Evolutionary conservation across 2,888 invertebrate genomes (phyloP).

Genomic region (Sycophila texana): DNA sequence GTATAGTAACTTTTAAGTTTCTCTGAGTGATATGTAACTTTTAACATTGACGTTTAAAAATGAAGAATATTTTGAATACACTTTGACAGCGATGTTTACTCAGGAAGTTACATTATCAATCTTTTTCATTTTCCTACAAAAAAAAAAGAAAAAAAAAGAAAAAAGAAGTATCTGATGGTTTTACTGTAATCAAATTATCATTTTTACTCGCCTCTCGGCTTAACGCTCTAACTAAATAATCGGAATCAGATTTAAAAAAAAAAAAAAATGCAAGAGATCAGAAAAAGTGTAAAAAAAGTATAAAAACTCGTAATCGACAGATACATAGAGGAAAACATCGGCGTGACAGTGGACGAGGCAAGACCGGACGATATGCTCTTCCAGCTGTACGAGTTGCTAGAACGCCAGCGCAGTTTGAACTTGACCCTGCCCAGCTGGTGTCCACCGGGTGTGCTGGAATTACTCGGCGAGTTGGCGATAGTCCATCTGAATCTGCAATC

Average conservation of each 20-base stretch:
- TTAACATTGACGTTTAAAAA: not conserved
- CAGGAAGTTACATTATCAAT: no score
- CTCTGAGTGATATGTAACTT: not conserved
- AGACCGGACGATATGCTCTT: slow-evolving; percentile 14
- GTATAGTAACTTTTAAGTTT: not conserved
- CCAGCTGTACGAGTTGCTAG: slow-evolving; percentile 30
- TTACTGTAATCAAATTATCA: not conserved
- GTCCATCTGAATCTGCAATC: slow-evolving; percentile 42
- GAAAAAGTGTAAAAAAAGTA: no score
- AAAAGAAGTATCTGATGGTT: not conserved
- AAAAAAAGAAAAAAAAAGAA: not conserved
- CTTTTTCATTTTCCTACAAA: not conserved
- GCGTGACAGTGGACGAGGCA: not conserved
- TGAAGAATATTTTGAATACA: not conserved
- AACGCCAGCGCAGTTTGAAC: slow-evolving; percentile 32
- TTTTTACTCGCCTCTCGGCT: no score
- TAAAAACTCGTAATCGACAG: slow-evolving; percentile 7
- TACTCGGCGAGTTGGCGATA: slow-evolving; percentile 36
- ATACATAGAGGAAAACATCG: slow-evolving; percentile 35
- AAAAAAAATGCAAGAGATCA: not conserved
- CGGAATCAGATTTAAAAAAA: not conserved
- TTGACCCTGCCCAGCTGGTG: slow-evolving; percentile 47
- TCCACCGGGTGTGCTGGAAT: slow-evolving; percentile 28
- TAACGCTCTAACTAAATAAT: not conserved
- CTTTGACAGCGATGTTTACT: no score